Evolutionary conservation across 2,113 vertebrate species (phyloP).

Genomic region (Prunella himalayana): DNA sequence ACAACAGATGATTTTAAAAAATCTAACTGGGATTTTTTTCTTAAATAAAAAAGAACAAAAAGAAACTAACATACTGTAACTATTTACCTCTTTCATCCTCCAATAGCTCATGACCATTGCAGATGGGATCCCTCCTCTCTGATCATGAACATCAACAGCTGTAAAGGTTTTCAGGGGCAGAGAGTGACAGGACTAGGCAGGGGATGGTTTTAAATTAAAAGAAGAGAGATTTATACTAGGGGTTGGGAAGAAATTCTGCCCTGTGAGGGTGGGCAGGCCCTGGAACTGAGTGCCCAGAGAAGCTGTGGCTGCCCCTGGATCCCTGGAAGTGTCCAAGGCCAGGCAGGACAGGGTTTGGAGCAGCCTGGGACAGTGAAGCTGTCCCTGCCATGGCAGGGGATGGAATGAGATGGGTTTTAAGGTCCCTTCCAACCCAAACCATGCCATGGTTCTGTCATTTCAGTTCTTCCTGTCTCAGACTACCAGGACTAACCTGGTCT

Average conservation of each 20-base stretch:
- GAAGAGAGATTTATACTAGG: not conserved
- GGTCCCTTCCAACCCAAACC: not conserved
- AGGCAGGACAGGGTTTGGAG: accelerated
- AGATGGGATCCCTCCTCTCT: not conserved
- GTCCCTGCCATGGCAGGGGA: not conserved
- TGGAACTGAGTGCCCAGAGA: not conserved
- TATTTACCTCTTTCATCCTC: not conserved
- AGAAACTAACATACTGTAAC: not conserved
- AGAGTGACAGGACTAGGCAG: not conserved
- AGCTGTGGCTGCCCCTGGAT: not conserved
- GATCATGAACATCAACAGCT: not conserved
- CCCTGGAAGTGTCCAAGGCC: not conserved
- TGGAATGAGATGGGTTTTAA: not conserved
- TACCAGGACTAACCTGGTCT: not conserved
- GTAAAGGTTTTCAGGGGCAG: not conserved
- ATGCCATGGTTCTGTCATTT: not conserved
- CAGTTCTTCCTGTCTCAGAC: not conserved
- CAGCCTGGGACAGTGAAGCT: accelerated
- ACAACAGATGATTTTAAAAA: not conserved
- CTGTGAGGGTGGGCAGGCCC: not conserved
- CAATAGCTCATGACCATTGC: not conserved
- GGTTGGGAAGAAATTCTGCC: not conserved
- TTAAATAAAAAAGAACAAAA: not conserved
- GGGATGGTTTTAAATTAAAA: not conserved
- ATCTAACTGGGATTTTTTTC: accelerated